Evolutionary conservation across 2,797 vertebrate genomes (phyloP).

Genomic region (Gobio occitaniae): DNA sequence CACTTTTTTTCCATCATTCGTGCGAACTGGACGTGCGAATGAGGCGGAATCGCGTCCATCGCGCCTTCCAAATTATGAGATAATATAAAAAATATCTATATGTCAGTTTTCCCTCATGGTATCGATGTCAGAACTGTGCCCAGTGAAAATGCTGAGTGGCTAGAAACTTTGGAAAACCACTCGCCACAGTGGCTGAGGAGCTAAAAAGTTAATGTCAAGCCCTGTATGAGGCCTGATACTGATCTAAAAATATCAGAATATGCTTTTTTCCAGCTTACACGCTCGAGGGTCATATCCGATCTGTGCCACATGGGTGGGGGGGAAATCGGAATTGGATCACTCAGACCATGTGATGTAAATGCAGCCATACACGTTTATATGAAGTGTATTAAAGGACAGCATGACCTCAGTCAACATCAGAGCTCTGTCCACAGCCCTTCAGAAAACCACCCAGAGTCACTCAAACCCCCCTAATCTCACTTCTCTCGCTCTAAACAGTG

Average conservation of each 20-base stretch:
- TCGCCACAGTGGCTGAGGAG: no score
- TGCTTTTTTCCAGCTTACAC: neutral
- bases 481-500: neutral
- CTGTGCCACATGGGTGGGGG: neutral
- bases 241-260: neutral
- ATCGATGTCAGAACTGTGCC: no score
- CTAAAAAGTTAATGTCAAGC: no score
- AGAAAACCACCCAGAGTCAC: neutral
- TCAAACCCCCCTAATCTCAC: neutral
- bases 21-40: no score
- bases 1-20: no score
- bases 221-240: neutral
- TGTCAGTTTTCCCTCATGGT: no score
- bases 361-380: neutral
- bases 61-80: no score
- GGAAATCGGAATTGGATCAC: neutral
- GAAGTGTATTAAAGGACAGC: neutral
- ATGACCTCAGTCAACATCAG: neutral
- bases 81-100: no score
- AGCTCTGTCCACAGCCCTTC: neutral
- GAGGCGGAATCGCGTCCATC: no score
- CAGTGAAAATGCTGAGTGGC: no score
- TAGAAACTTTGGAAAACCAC: no score
- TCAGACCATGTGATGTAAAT: neutral
- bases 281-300: neutral